Evolutionary conservation across 2,888 invertebrate genomes (phyloP).

Genomic region (Phymatocera aterrima): DNA sequence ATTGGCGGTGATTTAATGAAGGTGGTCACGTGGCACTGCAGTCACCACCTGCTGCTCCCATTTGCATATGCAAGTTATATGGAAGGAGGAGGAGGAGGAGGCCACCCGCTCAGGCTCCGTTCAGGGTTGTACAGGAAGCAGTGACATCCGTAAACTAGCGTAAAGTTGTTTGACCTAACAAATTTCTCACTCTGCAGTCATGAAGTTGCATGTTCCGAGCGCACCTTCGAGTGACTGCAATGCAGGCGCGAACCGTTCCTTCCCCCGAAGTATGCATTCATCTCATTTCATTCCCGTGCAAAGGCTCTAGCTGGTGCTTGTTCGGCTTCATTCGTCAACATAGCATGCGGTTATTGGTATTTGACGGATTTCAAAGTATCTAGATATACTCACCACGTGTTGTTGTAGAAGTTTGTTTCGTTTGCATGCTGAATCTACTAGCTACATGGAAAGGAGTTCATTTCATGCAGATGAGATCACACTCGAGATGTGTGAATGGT

Average conservation of each 20-base stretch:
- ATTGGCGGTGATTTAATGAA: constrained; percentile 50
- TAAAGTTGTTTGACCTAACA: constrained; percentile 10
- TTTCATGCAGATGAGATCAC: constrained; percentile 4
- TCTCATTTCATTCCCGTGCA: constrained; percentile 2
- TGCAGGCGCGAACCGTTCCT: neutral
- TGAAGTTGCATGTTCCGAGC: constrained; percentile 21
- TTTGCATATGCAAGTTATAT: constrained; percentile 45
- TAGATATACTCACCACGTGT: constrained; percentile 3
- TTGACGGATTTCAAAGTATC: neutral
- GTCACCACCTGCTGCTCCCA: constrained; percentile 50
- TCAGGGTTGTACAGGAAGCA: constrained; percentile 4
- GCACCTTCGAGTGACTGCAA: constrained; percentile 20
- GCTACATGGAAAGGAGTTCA: neutral
- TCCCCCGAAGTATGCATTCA: neutral
- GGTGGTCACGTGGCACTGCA: constrained; percentile 48
- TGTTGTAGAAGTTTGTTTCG: neutral
- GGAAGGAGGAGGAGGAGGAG: neutral
- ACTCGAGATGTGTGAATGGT: neutral
- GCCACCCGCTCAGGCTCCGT: constrained; percentile 2
- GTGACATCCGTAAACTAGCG: constrained; percentile 1
- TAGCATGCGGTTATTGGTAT: neutral
- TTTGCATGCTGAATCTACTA: neutral
- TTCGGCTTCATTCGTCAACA: neutral
- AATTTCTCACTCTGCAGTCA: constrained; percentile 23
- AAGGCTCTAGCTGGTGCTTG: neutral